These are phyloP conservation scores for Hoplias malabaricus DNA, from an alignment of 2,113 vertebrate species.

Conservation along the genomic window DNA sequence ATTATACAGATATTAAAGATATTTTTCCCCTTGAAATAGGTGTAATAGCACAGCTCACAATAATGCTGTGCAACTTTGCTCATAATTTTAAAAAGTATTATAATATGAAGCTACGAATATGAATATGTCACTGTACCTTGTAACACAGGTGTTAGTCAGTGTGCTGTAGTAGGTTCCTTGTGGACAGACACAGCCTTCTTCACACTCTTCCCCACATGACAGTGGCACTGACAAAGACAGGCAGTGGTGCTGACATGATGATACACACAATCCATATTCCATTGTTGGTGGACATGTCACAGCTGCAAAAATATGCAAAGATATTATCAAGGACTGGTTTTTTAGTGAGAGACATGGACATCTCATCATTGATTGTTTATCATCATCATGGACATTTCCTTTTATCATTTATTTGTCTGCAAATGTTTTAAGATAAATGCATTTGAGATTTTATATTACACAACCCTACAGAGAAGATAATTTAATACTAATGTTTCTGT, in stretches of 20 bases:
- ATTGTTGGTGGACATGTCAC: constrained; percentile 84
- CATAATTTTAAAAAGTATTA: constrained; percentile 49
- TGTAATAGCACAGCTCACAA: no score
- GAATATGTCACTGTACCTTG: constrained; percentile 59
- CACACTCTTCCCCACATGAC: constrained; percentile 81
- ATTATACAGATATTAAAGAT: no score
- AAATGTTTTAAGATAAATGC: no score
- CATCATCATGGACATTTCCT: no score
- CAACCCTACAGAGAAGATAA: no score
- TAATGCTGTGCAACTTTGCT: no score
- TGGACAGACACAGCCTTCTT: constrained; percentile 92
- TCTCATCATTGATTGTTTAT: no score
- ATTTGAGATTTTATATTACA: no score
- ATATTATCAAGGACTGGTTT: not conserved
- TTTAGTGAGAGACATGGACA: not conserved
- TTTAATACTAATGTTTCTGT: no score
- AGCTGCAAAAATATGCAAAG: constrained; percentile 66
- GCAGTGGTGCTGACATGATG: constrained; percentile 85
- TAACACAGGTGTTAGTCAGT: constrained; percentile 80
- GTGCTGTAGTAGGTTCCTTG: constrained; percentile 81
- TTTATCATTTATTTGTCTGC: no score
- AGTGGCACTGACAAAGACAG: constrained; percentile 79
- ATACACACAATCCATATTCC: constrained; percentile 88
- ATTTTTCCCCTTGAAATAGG: no score
- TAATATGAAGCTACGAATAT: not conserved